Percentiles rank a stretch among this genome's conserved stretches.
These are phyloP conservation scores for Arremon aurantiirostris DNA, from an alignment of 2,797 vertebrate species.

Conservation along the genomic window DNA sequence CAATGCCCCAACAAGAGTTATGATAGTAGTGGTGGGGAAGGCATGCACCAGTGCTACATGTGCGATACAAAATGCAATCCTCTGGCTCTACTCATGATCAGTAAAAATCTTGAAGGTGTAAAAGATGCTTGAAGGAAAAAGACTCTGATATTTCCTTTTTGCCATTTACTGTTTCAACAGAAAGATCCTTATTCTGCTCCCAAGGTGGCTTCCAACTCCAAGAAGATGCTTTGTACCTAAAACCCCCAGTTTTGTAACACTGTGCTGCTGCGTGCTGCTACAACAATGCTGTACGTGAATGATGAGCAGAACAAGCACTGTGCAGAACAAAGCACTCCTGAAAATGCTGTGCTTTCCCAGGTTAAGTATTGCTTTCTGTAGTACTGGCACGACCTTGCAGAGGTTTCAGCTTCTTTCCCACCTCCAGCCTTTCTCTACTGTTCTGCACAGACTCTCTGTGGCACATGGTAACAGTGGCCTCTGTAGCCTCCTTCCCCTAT, in stretches of 20 bases:
- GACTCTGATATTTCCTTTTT: not conserved
- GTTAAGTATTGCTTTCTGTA: not conserved
- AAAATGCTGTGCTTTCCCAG: not conserved
- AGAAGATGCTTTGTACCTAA: not conserved
- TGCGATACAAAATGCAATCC: rapidly evolving
- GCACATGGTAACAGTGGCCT: not conserved
- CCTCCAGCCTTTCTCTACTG: not conserved
- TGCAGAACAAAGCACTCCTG: not conserved
- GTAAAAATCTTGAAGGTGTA: not conserved
- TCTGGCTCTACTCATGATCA: not conserved
- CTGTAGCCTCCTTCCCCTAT: not conserved
- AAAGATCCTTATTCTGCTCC: not conserved
- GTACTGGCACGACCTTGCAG: not conserved
- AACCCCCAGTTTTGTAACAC: not conserved
- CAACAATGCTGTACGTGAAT: not conserved
- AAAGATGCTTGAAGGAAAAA: not conserved
- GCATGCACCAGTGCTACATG: not conserved
- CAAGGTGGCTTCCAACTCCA: not conserved
- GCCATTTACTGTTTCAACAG: not conserved
- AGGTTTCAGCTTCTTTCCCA: not conserved
- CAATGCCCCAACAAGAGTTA: not conserved
- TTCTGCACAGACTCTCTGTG: not conserved
- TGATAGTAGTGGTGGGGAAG: not conserved
- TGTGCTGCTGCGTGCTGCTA: not conserved
- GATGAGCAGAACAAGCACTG: not conserved